Evolutionary conservation across 2,888 invertebrate genomes (phyloP).

Genomic region (Pyrocoelia pectoralis): DNA sequence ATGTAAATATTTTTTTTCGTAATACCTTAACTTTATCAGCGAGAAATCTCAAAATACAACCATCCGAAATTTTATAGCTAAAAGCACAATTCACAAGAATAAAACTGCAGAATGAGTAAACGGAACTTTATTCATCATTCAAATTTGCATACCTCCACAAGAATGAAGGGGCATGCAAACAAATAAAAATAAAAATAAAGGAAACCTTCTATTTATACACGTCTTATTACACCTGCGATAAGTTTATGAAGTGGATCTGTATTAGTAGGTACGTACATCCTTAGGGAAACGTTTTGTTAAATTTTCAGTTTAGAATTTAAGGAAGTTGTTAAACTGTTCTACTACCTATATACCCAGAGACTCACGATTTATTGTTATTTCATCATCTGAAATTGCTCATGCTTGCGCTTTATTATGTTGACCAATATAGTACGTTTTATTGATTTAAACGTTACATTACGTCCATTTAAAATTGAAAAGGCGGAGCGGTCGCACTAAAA

Average conservation of each 20-base stretch:
- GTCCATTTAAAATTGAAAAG: too few relatives aligned
- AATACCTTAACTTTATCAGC: too few relatives aligned
- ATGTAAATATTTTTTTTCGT: too few relatives aligned
- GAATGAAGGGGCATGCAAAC: not conserved
- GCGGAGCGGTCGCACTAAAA: too few relatives aligned
- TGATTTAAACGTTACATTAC: too few relatives aligned
- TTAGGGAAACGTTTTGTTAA: conserved; percentile 29
- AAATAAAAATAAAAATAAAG: not conserved
- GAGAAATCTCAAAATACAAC: too few relatives aligned
- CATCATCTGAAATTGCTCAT: not conserved
- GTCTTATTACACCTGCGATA: conserved; percentile 28
- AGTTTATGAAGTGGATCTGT: conserved; percentile 32
- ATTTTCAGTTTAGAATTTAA: conserved; percentile 29
- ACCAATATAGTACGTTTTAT: too few relatives aligned
- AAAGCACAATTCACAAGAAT: too few relatives aligned
- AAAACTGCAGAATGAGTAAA: too few relatives aligned
- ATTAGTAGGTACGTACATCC: conserved; percentile 29
- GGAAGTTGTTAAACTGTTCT: conserved; percentile 26
- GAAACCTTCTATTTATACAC: conserved; percentile 15
- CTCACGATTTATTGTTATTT: not conserved
- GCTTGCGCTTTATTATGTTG: not conserved
- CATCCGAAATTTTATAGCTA: too few relatives aligned
- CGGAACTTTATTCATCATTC: too few relatives aligned
- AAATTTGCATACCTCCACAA: too few relatives aligned
- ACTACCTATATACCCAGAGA: not conserved